Evolutionary conservation across 2,113 vertebrate species (phyloP).

Genomic region (Laticauda colubrina): DNA sequence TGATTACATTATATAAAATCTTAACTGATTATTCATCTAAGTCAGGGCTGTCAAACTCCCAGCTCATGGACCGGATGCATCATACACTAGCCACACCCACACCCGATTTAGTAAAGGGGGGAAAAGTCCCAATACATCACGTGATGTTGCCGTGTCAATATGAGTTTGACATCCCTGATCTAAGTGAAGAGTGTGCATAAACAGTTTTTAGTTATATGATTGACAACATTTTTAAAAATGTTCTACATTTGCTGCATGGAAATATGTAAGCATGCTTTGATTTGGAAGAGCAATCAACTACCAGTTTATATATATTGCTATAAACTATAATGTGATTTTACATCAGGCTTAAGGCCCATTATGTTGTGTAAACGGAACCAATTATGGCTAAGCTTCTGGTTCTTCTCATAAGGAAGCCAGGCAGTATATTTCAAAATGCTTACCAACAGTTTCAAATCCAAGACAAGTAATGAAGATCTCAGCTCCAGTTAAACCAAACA

Average conservation of each 20-base stretch:
- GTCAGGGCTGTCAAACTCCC: too few species aligned
- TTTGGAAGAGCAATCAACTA: neutral
- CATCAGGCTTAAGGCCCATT: neutral
- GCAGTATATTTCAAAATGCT: slow-evolving; percentile 33
- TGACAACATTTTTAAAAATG: neutral
- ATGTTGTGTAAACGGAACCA: neutral
- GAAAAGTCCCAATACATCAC: too few species aligned
- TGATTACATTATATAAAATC: too few species aligned
- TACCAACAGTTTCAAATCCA: slow-evolving; percentile 84
- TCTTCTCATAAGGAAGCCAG: neutral
- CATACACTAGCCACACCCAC: too few species aligned
- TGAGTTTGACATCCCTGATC: too few species aligned
- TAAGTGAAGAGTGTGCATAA: neutral
- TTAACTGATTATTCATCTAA: too few species aligned
- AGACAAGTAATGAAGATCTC: slow-evolving; percentile 83
- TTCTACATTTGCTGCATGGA: neutral
- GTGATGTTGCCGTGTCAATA: too few species aligned
- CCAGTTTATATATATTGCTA: neutral
- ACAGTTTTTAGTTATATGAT: neutral
- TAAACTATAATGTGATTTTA: neutral
- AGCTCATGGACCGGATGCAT: too few species aligned
- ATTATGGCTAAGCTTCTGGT: neutral
- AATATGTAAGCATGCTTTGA: neutral
- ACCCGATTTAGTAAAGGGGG: too few species aligned
- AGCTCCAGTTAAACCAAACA: slow-evolving; percentile 92